These are phyloP conservation scores for Mesembrinibis cayennensis DNA, from an alignment of 2,113 vertebrate species.

Conservation along the genomic window DNA sequence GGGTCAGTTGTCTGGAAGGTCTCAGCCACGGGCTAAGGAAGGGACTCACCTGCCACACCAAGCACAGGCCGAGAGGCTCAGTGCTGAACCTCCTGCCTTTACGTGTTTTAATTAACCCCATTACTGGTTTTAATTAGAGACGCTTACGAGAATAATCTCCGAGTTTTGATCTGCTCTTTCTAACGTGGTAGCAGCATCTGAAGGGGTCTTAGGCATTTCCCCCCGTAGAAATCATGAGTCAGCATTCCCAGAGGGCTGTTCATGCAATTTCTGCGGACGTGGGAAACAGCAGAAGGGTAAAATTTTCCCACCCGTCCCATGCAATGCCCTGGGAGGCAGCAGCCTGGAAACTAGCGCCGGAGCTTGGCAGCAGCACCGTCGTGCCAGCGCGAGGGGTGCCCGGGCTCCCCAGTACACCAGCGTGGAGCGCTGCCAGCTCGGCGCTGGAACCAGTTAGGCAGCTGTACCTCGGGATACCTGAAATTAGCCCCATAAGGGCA, in stretches of 20 bases:
- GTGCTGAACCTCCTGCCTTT: background rate
- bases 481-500: constrained; percentile 45
- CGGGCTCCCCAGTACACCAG: background rate
- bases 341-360: background rate
- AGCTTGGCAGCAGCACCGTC: background rate
- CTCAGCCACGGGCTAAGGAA: background rate
- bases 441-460: background rate
- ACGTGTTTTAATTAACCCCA: background rate
- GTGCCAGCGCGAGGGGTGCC: background rate
- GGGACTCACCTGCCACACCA: background rate
- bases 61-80: background rate
- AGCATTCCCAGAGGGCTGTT: background rate
- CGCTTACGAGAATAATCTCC: background rate
- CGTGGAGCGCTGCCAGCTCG: background rate
- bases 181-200: rapidly evolving
- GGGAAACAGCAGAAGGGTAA: background rate
- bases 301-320: rapidly evolving
- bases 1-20: background rate
- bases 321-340: background rate
- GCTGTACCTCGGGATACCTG: constrained; percentile 21
- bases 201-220: background rate
- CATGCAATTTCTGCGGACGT: rapidly evolving
- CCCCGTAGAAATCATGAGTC: background rate
- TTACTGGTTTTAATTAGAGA: constrained; percentile 18
- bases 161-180: background rate